A percentile compares a stretch with the other conserved stretches of the same genome.
phyloP scores from a whole-genome alignment of 1,140 invertebrate species.

The Philotrypesis tridentata region DNA sequence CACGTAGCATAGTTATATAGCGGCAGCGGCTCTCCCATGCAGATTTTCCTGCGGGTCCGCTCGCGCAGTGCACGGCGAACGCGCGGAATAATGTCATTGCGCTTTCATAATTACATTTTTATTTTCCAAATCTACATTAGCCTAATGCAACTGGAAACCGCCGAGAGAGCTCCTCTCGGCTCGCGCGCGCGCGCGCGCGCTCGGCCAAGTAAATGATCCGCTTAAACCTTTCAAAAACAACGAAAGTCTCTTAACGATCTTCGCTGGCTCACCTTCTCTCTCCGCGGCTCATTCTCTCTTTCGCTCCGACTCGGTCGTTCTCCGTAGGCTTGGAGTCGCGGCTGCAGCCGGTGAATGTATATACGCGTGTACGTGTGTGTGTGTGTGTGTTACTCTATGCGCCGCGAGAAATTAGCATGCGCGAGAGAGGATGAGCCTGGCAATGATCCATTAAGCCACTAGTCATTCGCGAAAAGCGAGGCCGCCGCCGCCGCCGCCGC shows the following conservation, averaged over 20 bases:
- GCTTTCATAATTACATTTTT: not conserved
- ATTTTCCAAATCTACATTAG: not conserved
- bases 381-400: slow-evolving; percentile 62
- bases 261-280: not conserved
- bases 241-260: slow-evolving; percentile 17
- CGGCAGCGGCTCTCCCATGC: too few species aligned
- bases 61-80: too few species aligned
- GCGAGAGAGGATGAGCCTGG: slow-evolving; percentile 17
- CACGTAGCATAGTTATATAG: too few species aligned
- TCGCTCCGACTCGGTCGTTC: too few species aligned
- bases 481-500: not conserved
- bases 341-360: slow-evolving; percentile 60
- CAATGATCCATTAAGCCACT: slow-evolving; percentile 36
- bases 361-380: too few species aligned
- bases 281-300: not conserved
- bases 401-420: slow-evolving; percentile 49
- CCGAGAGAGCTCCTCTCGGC: not conserved
- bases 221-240: not conserved
- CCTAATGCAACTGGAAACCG: not conserved
- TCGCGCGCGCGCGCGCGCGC: too few species aligned
- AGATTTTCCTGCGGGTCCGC: too few species aligned
- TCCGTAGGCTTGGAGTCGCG: too few species aligned
- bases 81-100: too few species aligned
- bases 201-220: not conserved
- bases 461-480: slow-evolving; percentile 22